Conservation (phyloP, 92 coral and sea anemone species). For the Zoanthus sociatus region DNA sequence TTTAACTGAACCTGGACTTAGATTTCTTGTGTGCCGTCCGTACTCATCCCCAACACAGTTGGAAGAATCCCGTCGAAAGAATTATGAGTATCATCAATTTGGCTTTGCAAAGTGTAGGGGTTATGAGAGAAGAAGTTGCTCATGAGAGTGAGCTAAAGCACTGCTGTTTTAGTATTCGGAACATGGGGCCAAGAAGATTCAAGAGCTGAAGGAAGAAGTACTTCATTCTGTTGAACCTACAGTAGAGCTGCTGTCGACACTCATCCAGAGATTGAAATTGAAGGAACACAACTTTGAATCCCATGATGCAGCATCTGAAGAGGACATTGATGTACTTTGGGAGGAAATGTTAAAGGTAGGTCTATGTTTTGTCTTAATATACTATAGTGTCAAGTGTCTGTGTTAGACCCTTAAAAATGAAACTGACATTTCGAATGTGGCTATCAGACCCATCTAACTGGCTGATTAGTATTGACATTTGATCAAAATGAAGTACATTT, state of each 20-base stretch:
- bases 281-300: slow-evolving; percentile 29
- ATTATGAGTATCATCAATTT: not conserved
- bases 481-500: too few relatives aligned
- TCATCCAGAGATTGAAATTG: slow-evolving; percentile 36
- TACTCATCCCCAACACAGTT: slow-evolving; percentile 44
- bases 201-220: slow-evolving; percentile 33
- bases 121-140: not conserved
- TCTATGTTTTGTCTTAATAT: not conserved
- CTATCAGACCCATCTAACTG: too few relatives aligned
- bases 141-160: not conserved
- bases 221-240: slow-evolving; percentile 11
- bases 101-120: not conserved
- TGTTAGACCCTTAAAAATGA: too few relatives aligned
- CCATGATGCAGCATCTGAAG: not conserved
- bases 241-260: slow-evolving; percentile 20
- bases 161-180: slow-evolving; percentile 14
- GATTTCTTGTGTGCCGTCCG: slow-evolving; percentile 48
- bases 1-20: slow-evolving; percentile 35
- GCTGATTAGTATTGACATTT: too few relatives aligned
- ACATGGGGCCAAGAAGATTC: slow-evolving; percentile 28
- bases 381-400: too few relatives aligned
- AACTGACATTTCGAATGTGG: too few relatives aligned
- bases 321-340: not conserved
- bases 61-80: not conserved
- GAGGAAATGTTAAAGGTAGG: not conserved